phyloP scores from a whole-genome alignment of 2,888 invertebrate species.

The Cheilosia variabilis region DNA sequence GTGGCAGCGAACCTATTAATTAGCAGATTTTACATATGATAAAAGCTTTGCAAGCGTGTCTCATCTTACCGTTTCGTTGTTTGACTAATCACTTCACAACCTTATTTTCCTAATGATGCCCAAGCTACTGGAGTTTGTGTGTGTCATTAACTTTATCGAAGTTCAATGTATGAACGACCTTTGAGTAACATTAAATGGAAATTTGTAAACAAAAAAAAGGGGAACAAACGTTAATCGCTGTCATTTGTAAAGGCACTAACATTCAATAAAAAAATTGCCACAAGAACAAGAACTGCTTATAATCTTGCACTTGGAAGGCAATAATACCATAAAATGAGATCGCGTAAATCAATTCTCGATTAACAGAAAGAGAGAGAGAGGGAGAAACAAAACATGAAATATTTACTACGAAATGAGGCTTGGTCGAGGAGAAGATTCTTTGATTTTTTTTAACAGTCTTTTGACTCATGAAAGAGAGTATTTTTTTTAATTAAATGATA shows the following conservation, averaged over 20 bases:
- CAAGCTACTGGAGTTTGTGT: constrained; percentile 38
- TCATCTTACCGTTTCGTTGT: not conserved
- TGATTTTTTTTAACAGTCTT: constrained; percentile 62
- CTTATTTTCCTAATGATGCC: constrained; percentile 16
- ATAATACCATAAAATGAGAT: constrained; percentile 63
- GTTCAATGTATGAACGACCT: constrained; percentile 37
- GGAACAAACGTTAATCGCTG: constrained; percentile 37
- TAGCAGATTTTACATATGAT: constrained; percentile 25
- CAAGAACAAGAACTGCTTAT: constrained; percentile 29
- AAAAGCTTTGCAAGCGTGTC: constrained; percentile 14
- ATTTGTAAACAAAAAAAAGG: not conserved
- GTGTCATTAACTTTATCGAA: not conserved
- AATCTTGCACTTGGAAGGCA: constrained; percentile 43
- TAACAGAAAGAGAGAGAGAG: constrained; percentile 6
- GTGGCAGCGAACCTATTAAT: constrained; percentile 49
- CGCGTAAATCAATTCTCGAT: constrained; percentile 65
- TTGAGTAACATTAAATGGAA: not conserved
- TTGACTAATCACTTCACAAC: constrained; percentile 16
- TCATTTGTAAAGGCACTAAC: constrained; percentile 37
- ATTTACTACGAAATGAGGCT: not conserved
- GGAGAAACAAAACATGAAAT: not conserved
- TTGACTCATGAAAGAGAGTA: constrained; percentile 26
- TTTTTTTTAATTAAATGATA: constrained; percentile 63
- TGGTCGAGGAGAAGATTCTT: constrained; percentile 25
- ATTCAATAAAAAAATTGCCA: constrained; percentile 34